Evolutionary conservation across 1,140 invertebrate genomes (phyloP).

Genomic region (Phenacoccus solenopsis): DNA sequence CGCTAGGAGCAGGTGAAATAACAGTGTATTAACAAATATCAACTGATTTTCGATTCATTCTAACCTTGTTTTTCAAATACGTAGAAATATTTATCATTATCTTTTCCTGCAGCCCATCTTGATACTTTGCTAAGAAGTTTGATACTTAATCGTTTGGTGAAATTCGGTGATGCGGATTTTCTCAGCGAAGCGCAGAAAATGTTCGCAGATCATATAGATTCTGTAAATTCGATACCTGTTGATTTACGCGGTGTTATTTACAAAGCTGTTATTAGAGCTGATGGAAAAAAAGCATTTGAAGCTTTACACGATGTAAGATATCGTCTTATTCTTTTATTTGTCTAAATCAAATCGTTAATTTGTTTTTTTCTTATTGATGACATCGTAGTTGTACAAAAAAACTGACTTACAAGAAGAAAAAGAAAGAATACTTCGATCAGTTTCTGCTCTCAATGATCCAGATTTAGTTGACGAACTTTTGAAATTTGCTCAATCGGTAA

Average conservation of each 20-base stretch:
- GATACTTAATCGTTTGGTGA: slow-evolving; percentile 65
- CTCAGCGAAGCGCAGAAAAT: slow-evolving; percentile 60
- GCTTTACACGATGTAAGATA: slow-evolving; percentile 53
- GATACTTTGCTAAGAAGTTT: slow-evolving; percentile 72
- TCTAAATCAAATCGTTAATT: neutral
- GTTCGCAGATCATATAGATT: slow-evolving; percentile 54
- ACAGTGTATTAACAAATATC: too few relatives aligned
- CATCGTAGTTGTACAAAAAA: slow-evolving; percentile 56
- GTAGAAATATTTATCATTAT: too few relatives aligned
- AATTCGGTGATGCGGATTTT: slow-evolving; percentile 59
- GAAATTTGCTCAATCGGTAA: slow-evolving; percentile 75
- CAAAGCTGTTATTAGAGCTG: slow-evolving; percentile 60
- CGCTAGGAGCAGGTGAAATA: too few relatives aligned
- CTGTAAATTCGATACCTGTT: slow-evolving; percentile 54
- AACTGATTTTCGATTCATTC: too few relatives aligned
- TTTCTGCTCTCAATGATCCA: slow-evolving; percentile 61
- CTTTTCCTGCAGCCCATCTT: slow-evolving; percentile 47
- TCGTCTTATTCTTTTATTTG: neutral
- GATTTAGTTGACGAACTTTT: slow-evolving; percentile 62
- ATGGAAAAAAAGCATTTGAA: slow-evolving; percentile 54
- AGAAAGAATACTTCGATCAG: slow-evolving; percentile 65
- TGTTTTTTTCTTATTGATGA: slow-evolving; percentile 23
- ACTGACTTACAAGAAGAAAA: slow-evolving; percentile 87
- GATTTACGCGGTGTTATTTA: slow-evolving; percentile 82
- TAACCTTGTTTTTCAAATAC: neutral